Evolutionary conservation across 2,113 vertebrate species (phyloP).

Genomic region (Cyphomyrus discorhynchus): DNA sequence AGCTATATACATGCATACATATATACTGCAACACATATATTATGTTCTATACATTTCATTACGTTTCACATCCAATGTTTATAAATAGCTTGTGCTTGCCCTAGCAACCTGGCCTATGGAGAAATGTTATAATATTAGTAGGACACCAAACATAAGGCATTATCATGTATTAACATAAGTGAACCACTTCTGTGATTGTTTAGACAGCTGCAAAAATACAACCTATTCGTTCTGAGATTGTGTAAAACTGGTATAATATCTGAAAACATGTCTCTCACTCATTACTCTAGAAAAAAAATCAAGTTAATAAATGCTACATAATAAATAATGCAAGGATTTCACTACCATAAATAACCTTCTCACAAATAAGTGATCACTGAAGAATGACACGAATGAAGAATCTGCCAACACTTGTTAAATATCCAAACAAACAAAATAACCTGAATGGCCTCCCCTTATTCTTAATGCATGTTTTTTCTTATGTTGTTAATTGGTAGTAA

Average conservation of each 20-base stretch:
- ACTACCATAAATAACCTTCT: neutral
- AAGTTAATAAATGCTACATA: slow-evolving; percentile 2
- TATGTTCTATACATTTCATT: slow-evolving; percentile 41
- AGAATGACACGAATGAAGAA: neutral
- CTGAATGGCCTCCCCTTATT: neutral
- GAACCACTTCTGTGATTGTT: slow-evolving; percentile 47
- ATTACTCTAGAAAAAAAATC: no score
- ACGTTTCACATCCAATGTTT: slow-evolving; percentile 32
- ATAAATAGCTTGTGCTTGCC: slow-evolving; percentile 24
- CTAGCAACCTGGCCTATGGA: slow-evolving; percentile 14
- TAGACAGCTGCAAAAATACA: slow-evolving; percentile 60
- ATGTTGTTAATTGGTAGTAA: neutral
- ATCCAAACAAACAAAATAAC: neutral
- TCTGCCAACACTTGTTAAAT: neutral
- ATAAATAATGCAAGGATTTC: neutral
- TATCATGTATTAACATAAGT: slow-evolving; percentile 38
- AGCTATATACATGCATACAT: neutral
- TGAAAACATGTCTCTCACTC: slow-evolving; percentile 25
- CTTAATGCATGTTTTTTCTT: neutral
- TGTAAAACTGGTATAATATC: slow-evolving; percentile 38
- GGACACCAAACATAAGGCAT: slow-evolving; percentile 38
- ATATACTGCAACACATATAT: slow-evolving; percentile 45
- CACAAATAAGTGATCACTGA: neutral
- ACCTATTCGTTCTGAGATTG: slow-evolving; percentile 43
- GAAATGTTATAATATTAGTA: slow-evolving; percentile 34